Evolutionary conservation across 2,888 invertebrate genomes (phyloP).

Genomic region (Morpho deidamia): DNA sequence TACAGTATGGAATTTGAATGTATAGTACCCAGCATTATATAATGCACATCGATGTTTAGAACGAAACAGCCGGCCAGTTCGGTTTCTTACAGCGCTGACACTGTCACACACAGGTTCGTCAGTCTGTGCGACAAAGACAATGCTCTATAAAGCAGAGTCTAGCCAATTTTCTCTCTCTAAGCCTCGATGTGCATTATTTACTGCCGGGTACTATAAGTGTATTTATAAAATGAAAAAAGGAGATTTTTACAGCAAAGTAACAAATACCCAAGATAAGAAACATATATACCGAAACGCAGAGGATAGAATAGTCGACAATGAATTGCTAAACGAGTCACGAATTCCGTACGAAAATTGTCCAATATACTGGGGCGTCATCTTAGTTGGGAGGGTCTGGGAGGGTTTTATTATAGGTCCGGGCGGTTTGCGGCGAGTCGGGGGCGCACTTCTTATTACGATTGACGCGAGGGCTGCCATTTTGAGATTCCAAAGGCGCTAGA

Average conservation of each 20-base stretch:
- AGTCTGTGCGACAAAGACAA: no score
- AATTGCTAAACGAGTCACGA: constrained; percentile 66
- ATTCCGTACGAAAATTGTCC: constrained; percentile 63
- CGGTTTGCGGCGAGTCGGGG: constrained; percentile 52
- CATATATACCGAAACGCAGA: constrained; percentile 24
- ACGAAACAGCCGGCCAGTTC: no score
- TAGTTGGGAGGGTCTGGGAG: constrained; percentile 54
- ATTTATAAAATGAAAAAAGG: neutral
- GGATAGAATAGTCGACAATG: constrained; percentile 24
- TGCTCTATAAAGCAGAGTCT: no score
- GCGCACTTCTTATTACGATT: constrained; percentile 62
- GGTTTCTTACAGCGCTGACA: no score
- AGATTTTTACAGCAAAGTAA: neutral
- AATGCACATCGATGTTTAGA: no score
- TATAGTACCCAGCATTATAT: no score
- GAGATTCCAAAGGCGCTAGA: constrained; percentile 5
- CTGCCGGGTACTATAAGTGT: no score
- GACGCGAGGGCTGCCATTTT: constrained; percentile 55
- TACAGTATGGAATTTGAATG: no score
- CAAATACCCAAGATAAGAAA: neutral
- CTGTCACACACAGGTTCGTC: no score
- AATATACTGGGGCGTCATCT: constrained; percentile 63
- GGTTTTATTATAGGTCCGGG: constrained; percentile 64
- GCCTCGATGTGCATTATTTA: no score
- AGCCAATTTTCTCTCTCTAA: no score